A percentile compares a stretch with the other conserved stretches of the same genome.
Evolutionary conservation across 2,113 vertebrate genomes (phyloP).

Genomic region (Nannospalax galili): DNA sequence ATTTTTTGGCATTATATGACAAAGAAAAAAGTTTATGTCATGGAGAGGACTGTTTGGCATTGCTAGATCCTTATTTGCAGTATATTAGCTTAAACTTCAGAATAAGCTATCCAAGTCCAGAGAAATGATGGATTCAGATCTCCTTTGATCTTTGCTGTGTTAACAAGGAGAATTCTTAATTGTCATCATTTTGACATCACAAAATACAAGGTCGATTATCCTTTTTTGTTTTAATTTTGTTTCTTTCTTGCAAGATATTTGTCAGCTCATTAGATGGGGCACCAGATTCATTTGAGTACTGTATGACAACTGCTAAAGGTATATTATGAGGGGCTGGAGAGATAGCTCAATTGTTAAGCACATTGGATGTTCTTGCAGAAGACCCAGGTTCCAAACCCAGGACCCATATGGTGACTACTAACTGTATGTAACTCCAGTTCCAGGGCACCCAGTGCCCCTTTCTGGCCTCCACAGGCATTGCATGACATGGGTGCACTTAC

Average conservation of each 20-base stretch:
- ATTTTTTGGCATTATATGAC: constrained; percentile 4
- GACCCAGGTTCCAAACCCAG: no score
- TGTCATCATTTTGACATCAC: background rate
- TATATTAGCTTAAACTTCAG: background rate
- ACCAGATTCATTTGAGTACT: background rate
- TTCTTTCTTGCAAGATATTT: background rate
- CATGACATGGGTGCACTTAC: no score
- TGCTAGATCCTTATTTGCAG: background rate
- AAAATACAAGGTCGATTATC: background rate
- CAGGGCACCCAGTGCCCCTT: no score
- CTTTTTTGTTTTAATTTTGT: background rate
- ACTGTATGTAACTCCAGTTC: no score
- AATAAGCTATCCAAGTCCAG: background rate
- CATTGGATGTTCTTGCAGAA: no score
- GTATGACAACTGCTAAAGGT: background rate
- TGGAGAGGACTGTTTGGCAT: background rate
- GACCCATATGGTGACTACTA: no score
- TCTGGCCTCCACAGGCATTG: no score
- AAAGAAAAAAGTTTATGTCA: background rate
- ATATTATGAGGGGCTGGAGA: background rate
- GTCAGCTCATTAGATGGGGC: background rate
- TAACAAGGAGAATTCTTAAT: background rate
- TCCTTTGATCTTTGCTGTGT: background rate
- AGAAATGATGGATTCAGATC: background rate
- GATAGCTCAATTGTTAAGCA: no score